phyloP scores from a whole-genome alignment of 2,113 vertebrate species.

The Parus major region DNA sequence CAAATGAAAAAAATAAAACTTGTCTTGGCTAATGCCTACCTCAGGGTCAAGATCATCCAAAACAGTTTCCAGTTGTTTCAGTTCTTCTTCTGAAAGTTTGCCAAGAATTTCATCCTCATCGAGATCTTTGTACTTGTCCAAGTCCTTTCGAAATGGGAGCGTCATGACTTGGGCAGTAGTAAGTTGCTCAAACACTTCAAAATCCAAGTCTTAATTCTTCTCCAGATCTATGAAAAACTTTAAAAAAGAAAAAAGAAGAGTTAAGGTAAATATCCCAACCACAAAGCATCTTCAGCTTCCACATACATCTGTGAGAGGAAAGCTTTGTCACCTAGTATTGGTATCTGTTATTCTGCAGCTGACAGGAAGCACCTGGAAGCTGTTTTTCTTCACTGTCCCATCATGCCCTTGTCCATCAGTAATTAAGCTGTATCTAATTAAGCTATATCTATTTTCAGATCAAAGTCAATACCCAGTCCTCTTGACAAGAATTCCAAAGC shows the following conservation, averaged over 20 bases:
- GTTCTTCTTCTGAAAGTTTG: slow-evolving; percentile 88
- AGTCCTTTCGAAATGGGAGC: slow-evolving; percentile 88
- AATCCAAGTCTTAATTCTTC: neutral
- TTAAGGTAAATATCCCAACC: neutral
- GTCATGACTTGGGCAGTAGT: slow-evolving; percentile 77
- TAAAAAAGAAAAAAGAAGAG: neutral
- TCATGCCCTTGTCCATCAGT: neutral
- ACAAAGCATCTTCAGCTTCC: neutral
- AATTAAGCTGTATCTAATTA: neutral
- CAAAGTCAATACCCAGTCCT: neutral
- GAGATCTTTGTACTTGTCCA: slow-evolving; percentile 94
- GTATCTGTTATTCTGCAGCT: neutral
- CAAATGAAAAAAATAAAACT: neutral
- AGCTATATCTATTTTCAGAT: neutral
- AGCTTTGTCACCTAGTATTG: neutral
- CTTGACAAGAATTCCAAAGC: neutral
- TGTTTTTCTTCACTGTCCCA: neutral
- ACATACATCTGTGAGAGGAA: neutral
- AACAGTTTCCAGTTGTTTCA: slow-evolving; percentile 94
- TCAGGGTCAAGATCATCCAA: slow-evolving; percentile 97
- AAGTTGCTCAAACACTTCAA: neutral
- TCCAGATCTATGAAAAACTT: neutral
- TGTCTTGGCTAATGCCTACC: slow-evolving; percentile 70
- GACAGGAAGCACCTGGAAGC: neutral
- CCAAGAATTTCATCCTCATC: slow-evolving; percentile 96